Conservation (phyloP, 1,140 invertebrate genomes). For the Drosophila prosaltans region DNA sequence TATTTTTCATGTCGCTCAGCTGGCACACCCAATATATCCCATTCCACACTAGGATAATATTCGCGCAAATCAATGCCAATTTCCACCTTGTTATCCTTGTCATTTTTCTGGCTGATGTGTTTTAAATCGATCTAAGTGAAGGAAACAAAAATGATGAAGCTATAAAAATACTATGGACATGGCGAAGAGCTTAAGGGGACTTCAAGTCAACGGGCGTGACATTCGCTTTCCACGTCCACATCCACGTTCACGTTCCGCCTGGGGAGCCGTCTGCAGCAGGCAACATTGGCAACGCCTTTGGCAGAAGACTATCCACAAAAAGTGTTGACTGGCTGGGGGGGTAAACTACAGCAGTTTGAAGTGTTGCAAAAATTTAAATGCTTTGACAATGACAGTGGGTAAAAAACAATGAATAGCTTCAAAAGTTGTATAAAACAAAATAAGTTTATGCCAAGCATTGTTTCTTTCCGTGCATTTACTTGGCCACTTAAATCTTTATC, state of each 20-base stretch:
- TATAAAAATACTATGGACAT: constrained; percentile 38
- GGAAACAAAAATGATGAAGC: constrained; percentile 51
- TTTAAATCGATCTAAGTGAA: constrained; percentile 92
- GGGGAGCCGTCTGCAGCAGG: constrained; percentile 35
- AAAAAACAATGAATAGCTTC: constrained; percentile 12
- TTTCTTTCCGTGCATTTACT: no score
- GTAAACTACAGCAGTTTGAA: constrained; percentile 74
- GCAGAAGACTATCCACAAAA: constrained; percentile 4
- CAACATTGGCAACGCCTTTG: constrained; percentile 25
- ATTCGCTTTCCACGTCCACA: constrained; percentile 30
- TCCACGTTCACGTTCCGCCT: constrained; percentile 17
- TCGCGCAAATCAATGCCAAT: constrained; percentile 96
- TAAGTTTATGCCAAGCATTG: no score
- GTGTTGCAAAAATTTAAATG: constrained; percentile 76
- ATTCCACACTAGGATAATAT: constrained; percentile 98
- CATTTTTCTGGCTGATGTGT: constrained; percentile 92
- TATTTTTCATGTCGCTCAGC: constrained; percentile 95
- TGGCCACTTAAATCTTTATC: constrained; percentile 5
- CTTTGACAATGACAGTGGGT: constrained; percentile 50
- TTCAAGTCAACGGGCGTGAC: constrained; percentile 55
- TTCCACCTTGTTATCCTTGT: constrained; percentile 91
- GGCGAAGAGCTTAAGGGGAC: constrained; percentile 42
- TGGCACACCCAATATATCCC: constrained; percentile 97
- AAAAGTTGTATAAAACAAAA: background rate
- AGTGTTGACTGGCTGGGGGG: constrained; percentile 21